Conservation (phyloP, 2,888 invertebrate genomes). For the Emmelina monodactyla region DNA sequence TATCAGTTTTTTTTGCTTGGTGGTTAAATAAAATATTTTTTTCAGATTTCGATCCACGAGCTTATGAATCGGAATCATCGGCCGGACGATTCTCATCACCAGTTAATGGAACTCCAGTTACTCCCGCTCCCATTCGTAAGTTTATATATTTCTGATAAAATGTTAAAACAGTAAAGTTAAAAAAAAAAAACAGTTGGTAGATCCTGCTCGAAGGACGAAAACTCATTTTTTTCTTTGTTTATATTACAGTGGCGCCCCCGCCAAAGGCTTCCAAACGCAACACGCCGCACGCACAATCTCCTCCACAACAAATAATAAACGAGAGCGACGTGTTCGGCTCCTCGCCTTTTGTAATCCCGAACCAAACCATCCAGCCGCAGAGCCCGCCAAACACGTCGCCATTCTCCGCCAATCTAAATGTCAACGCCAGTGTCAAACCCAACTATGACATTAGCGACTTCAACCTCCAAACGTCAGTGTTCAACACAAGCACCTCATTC, state of each 20-base stretch:
- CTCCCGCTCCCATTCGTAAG: constrained; percentile 73
- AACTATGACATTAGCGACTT: constrained; percentile 59
- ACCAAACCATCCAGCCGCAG: constrained; percentile 16
- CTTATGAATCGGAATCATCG: constrained; percentile 77
- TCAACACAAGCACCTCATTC: constrained; percentile 39
- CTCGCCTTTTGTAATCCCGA: constrained; percentile 72
- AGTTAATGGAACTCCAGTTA: constrained; percentile 29
- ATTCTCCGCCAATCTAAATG: constrained; percentile 11
- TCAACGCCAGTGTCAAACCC: constrained; percentile 25
- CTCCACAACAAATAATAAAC: constrained; percentile 31
- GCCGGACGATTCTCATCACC: constrained; percentile 32
- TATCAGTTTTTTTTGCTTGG: neutral
- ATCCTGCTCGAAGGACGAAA: neutral
- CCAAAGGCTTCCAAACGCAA: constrained; percentile 76
- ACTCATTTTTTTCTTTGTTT: neutral
- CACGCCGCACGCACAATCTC: constrained; percentile 22
- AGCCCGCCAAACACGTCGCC: constrained; percentile 21
- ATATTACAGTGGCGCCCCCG: constrained; percentile 83
- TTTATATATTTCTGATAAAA: constrained; percentile 17
- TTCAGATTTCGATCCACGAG: constrained; percentile 86
- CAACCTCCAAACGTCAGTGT: constrained; percentile 51
- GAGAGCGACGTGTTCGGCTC: constrained; percentile 83
- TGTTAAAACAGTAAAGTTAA: constrained; percentile 1
- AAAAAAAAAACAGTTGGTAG: neutral
- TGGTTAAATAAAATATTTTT: constrained; percentile 6